A percentile compares a stretch with the other conserved stretches of the same genome.
Conservation (phyloP, 2,113 vertebrate genomes). For the Craseonycteris thonglongyai region DNA sequence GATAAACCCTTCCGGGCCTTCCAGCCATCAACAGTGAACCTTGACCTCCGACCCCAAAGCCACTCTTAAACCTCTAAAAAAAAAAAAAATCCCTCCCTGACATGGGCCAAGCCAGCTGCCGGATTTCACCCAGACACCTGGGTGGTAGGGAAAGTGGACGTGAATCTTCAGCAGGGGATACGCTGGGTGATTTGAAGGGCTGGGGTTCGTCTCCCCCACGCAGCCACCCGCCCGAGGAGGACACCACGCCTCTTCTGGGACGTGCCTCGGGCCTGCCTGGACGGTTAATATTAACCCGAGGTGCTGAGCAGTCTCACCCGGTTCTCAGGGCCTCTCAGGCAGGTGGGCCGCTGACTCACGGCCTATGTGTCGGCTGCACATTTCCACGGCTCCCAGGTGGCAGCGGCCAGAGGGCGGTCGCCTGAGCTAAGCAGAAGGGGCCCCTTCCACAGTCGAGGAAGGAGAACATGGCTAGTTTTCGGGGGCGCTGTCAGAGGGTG, state of each 20-base stretch:
- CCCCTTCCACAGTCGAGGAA: too few species aligned
- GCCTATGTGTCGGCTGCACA: neutral
- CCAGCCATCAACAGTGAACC: neutral
- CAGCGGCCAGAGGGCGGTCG: neutral
- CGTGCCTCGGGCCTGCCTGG: neutral
- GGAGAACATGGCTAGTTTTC: neutral
- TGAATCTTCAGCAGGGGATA: neutral
- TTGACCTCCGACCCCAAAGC: neutral
- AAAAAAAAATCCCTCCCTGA: neutral
- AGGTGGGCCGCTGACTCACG: conserved; percentile 44
- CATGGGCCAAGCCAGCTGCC: accelerated
- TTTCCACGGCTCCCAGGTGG: neutral
- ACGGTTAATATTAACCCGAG: conserved; percentile 14
- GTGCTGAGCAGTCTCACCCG: neutral
- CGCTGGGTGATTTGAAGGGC: neutral
- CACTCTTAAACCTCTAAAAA: neutral
- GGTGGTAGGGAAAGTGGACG: neutral
- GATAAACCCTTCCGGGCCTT: neutral
- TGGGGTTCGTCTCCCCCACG: neutral
- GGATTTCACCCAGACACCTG: neutral
- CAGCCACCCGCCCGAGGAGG: neutral
- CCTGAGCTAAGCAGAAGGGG: neutral
- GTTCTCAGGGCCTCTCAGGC: neutral
- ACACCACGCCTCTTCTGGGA: neutral
- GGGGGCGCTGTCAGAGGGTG: neutral